Evolutionary conservation across 2,888 invertebrate species (phyloP), one percentile per base, ranked within the genome.

Genomic region (Spodoptera picta): DNA sequence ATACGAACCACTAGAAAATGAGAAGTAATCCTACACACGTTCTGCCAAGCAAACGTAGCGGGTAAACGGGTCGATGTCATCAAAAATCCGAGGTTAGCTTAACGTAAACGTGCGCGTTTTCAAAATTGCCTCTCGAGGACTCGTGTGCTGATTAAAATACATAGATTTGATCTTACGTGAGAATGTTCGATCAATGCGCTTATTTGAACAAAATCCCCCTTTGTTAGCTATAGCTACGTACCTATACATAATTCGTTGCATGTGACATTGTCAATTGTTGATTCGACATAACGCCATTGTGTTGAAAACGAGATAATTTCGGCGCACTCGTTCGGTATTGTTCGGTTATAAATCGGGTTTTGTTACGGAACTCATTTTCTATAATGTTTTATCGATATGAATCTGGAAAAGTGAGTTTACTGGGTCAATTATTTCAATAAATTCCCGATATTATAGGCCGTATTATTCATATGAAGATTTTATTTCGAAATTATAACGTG

Each of bases 91-190:
- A 70, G 75, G 70, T 73, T 65, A 63, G 48, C 59, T 62, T 61
- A 80, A 83, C 80, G 82, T 65, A 80, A 83, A 82, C 82, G 82
- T 76, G 79, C 69, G 60, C 77, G 76, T 83, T 80, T 74, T 68
- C 69, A 74, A 78, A 82, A 86, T 80, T 82, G 75, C 75, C 81
- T 67, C 75, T 77, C 82, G 77, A 86, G 80, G 82, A 84, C 82
- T 84, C 82, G 79, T 58, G 60, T 60, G 70, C 83, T 90, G 90
- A 91, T 91, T 90, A 91, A 89, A 90, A 88, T 87, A 85, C 81
- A 80, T 76, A 75, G 82, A 87, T 87, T 85, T 84, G 83, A 86
- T 87, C 82, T 85, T 74, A 67, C 76, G 73, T 75, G 76, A 73
- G 64, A 75, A 71, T 60, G 65, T 64, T 65, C 67, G 65, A 74